Evolutionary conservation across 1,140 invertebrate species (phyloP).

Genomic region (Temnothorax nylanderi): DNA sequence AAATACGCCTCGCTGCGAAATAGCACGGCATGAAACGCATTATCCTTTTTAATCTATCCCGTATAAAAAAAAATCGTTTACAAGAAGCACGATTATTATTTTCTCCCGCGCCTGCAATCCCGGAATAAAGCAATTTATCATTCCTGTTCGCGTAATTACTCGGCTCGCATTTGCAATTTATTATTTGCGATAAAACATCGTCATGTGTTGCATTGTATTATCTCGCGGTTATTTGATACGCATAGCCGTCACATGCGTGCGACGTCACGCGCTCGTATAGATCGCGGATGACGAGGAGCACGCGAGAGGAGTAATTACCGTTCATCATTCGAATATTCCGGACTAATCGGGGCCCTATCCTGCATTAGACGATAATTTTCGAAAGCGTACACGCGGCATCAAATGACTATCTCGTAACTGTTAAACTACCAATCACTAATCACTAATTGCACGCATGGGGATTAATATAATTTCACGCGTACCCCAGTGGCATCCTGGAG

Average conservation of each 20-base stretch:
- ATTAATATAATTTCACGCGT: slow-evolving; percentile 12
- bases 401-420: slow-evolving; percentile 41
- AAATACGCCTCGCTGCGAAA: background rate
- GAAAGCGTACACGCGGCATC: slow-evolving; percentile 15
- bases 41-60: background rate
- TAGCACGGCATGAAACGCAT: background rate
- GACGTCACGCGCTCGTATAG: slow-evolving; percentile 30
- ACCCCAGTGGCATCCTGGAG: background rate
- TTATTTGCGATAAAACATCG: slow-evolving; percentile 37
- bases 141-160: slow-evolving; percentile 24
- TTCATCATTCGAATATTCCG: slow-evolving; percentile 59
- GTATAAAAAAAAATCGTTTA: background rate
- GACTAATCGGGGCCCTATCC: slow-evolving; percentile 38
- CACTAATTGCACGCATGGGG: background rate
- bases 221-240: slow-evolving; percentile 20
- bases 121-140: slow-evolving; percentile 35
- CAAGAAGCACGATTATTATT: slow-evolving; percentile 12
- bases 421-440: slow-evolving; percentile 36
- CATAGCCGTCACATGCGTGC: slow-evolving; percentile 6
- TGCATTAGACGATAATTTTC: slow-evolving; percentile 52
- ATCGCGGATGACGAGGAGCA: slow-evolving; percentile 44
- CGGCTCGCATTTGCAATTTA: slow-evolving; percentile 39
- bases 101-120: background rate
- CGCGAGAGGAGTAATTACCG: slow-evolving; percentile 46
- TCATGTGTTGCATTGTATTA: slow-evolving; percentile 15